These are phyloP conservation scores for Synanthedon vespiformis DNA, from an alignment of 2,888 invertebrate species.

Conservation along the genomic window DNA sequence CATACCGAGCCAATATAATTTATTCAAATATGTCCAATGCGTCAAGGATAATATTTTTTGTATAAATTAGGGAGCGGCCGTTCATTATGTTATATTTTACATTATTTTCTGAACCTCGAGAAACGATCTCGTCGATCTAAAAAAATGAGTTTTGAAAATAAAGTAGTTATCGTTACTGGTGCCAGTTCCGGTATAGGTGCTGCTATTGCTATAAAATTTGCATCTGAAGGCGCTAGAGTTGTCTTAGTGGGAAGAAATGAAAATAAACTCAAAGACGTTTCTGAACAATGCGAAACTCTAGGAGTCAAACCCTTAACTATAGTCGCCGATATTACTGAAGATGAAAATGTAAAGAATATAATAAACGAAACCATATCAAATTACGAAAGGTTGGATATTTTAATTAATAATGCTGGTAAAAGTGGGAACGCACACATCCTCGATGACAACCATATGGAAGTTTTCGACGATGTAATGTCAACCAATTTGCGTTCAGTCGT, in stretches of 20 bases:
- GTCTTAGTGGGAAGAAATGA: conserved; percentile 73
- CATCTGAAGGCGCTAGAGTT: conserved; percentile 67
- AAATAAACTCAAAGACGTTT: conserved; percentile 70
- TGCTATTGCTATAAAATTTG: conserved; percentile 70
- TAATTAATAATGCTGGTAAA: conserved; percentile 14
- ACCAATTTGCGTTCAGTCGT: conserved; percentile 9
- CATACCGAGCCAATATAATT: no score
- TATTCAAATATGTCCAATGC: no score
- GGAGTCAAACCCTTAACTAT: conserved; percentile 9
- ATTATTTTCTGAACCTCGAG: no score
- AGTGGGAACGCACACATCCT: conserved; percentile 1
- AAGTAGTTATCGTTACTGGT: conserved; percentile 66
- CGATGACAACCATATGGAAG: conserved; percentile 5
- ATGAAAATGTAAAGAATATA: conserved; percentile 8
- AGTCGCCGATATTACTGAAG: conserved; percentile 10
- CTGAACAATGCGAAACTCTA: conserved; percentile 16
- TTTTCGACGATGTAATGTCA: conserved; percentile 8
- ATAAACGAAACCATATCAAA: conserved; percentile 8
- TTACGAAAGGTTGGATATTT: conserved; percentile 9
- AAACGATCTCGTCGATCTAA: no score
- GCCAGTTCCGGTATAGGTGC: conserved; percentile 77
- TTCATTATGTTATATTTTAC: no score
- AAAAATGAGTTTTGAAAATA: conserved; percentile 11
- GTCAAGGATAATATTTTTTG: no score
- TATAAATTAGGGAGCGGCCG: no score